phyloP scores from a whole-genome alignment of 2,888 invertebrate species.

The Tanypteryx hageni region DNA sequence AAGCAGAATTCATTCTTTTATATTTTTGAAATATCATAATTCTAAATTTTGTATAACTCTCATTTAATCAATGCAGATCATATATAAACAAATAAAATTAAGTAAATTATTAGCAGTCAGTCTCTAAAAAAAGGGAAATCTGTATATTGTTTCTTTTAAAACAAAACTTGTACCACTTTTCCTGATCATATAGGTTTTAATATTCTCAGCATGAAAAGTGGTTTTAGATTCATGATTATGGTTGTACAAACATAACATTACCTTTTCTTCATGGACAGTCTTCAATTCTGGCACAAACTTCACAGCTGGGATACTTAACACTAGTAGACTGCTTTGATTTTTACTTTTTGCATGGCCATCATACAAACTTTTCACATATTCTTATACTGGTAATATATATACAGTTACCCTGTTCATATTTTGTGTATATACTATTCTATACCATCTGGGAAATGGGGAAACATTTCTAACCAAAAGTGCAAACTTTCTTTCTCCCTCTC shows the following conservation, averaged over 20 bases:
- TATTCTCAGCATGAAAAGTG: slow-evolving; percentile 61
- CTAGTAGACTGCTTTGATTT: slow-evolving; percentile 63
- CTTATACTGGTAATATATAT: slow-evolving; percentile 51
- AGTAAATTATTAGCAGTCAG: slow-evolving; percentile 21
- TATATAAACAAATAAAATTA: neutral
- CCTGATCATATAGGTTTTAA: slow-evolving; percentile 48
- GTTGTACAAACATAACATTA: slow-evolving; percentile 62
- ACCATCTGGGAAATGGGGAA: slow-evolving; percentile 66
- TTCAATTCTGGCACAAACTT: slow-evolving; percentile 63
- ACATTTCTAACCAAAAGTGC: slow-evolving; percentile 70
- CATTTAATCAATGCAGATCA: neutral
- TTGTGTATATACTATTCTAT: slow-evolving; percentile 63
- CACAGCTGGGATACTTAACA: slow-evolving; percentile 64
- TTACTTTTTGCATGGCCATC: slow-evolving; percentile 46
- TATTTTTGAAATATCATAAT: neutral
- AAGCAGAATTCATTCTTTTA: neutral
- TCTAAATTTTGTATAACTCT: neutral
- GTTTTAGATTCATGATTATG: slow-evolving; percentile 57
- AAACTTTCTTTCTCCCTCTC: slow-evolving; percentile 70
- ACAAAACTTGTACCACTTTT: slow-evolving; percentile 59
- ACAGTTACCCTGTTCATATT: slow-evolving; percentile 62
- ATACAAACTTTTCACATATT: slow-evolving; percentile 47
- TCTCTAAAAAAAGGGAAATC: slow-evolving; percentile 5
- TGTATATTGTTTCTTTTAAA: slow-evolving; percentile 41
- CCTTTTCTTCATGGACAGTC: slow-evolving; percentile 61